Percentiles rank a stretch among this genome's conserved stretches.
phyloP scores from a whole-genome alignment of 2,888 invertebrate species.

The Clanis bilineata region DNA sequence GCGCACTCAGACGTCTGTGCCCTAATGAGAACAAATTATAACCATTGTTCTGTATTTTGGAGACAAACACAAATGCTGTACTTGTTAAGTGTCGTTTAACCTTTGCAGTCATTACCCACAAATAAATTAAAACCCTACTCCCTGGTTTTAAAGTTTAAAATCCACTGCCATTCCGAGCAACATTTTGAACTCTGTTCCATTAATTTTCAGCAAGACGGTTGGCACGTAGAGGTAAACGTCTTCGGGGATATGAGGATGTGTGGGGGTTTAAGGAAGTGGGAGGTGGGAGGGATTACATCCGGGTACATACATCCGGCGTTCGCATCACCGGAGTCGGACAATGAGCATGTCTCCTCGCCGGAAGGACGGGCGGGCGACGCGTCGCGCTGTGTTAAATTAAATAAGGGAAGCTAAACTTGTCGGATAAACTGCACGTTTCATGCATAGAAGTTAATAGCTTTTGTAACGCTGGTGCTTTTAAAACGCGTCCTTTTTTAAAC shows the following conservation, averaged over 20 bases:
- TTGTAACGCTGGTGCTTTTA: neutral
- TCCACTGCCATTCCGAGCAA: neutral
- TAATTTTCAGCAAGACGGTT: constrained; percentile 21
- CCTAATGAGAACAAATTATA: constrained; percentile 12
- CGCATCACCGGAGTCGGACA: constrained; percentile 35
- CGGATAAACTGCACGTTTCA: neutral
- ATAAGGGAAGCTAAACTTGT: constrained; percentile 6
- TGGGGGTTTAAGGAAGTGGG: constrained; percentile 14
- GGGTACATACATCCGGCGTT: constrained; percentile 36
- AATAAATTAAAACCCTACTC: neutral
- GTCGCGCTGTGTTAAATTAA: neutral
- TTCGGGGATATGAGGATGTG: constrained; percentile 30
- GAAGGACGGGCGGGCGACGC: constrained; percentile 1
- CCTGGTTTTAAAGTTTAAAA: neutral
- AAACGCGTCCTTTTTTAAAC: no score
- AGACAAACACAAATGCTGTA: neutral
- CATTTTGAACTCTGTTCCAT: constrained; percentile 13
- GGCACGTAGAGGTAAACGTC: constrained; percentile 35
- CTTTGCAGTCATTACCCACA: neutral
- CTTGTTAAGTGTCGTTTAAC: constrained; percentile 9
- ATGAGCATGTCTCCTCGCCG: constrained; percentile 30
- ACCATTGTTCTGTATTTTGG: constrained; percentile 10
- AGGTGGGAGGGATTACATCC: constrained; percentile 31
- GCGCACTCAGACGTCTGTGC: neutral
- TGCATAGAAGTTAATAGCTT: neutral